These are phyloP conservation scores for Alloplasta piceator DNA, from an alignment of 2,888 invertebrate genomes.

Conservation along the genomic window DNA sequence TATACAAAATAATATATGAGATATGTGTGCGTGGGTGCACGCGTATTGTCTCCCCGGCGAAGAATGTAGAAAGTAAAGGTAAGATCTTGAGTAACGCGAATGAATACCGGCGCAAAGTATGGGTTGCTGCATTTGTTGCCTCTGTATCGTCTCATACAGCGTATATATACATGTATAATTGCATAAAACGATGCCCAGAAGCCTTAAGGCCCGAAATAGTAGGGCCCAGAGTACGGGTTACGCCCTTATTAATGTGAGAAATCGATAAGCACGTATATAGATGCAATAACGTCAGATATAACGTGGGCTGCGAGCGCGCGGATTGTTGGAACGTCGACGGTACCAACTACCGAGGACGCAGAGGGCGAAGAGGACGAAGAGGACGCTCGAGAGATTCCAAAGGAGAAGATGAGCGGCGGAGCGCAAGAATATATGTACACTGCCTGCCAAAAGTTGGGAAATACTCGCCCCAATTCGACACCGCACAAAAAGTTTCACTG, in stretches of 20 bases:
- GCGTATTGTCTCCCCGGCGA: slow-evolving; percentile 78
- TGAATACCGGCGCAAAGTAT: slow-evolving; percentile 63
- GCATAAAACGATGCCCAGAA: neutral
- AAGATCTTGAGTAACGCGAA: slow-evolving; percentile 78
- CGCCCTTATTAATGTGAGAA: no score
- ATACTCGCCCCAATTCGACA: no score
- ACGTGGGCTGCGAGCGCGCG: slow-evolving; percentile 30
- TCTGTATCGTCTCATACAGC: slow-evolving; percentile 17
- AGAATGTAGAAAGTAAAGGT: slow-evolving; percentile 83
- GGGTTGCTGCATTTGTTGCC: slow-evolving; percentile 51
- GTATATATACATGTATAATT: neutral
- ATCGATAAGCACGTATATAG: slow-evolving; percentile 5
- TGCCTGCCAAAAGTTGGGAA: no score
- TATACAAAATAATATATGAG: neutral
- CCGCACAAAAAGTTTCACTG: no score
- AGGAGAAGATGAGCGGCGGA: slow-evolving; percentile 39
- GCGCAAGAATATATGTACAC: slow-evolving; percentile 3
- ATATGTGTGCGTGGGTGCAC: slow-evolving; percentile 74
- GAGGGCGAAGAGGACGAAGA: slow-evolving; percentile 68
- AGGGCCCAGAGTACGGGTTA: no score
- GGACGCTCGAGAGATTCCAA: slow-evolving; percentile 62
- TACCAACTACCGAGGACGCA: slow-evolving; percentile 50
- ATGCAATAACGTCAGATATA: slow-evolving; percentile 19
- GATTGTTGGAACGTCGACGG: slow-evolving; percentile 25
- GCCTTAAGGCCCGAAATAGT: no score